A percentile compares a stretch with the other conserved stretches of the same genome.
Conservation (phyloP, 1,140 invertebrate genomes). For the Listronotus oregonensis region DNA sequence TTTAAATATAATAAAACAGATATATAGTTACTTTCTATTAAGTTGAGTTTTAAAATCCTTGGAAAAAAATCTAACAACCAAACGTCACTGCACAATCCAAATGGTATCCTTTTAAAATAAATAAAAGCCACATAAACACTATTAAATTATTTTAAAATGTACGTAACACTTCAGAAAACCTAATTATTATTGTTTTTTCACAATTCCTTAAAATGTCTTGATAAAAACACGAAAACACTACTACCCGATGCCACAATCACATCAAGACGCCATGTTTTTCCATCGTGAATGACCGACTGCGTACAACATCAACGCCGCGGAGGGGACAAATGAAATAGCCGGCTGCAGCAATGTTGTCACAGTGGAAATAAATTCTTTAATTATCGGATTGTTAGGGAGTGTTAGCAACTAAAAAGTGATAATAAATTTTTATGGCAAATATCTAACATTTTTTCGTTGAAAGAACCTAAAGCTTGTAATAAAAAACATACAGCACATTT, state of each 20-base stretch:
- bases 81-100: constrained; percentile 21
- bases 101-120: constrained; percentile 8
- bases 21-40: constrained; percentile 19
- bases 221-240: constrained; percentile 25
- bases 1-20: constrained; percentile 8
- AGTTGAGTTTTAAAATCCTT: constrained; percentile 22
- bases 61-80: constrained; percentile 19
- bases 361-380: no score
- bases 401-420: no score
- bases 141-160: neutral
- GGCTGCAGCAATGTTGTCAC: no score
- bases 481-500: no score
- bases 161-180: neutral
- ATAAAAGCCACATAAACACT: neutral
- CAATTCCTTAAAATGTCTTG: constrained; percentile 1
- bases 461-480: no score
- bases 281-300: neutral
- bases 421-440: no score
- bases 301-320: constrained; percentile 7
- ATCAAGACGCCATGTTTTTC: constrained; percentile 21
- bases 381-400: no score
- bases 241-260: constrained; percentile 1
- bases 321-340: constrained; percentile 16
- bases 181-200: neutral
- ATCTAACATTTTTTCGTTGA: no score